phyloP scores from a whole-genome alignment of 1,140 invertebrate species.

The Ceratosolen fusciceps region DNA sequence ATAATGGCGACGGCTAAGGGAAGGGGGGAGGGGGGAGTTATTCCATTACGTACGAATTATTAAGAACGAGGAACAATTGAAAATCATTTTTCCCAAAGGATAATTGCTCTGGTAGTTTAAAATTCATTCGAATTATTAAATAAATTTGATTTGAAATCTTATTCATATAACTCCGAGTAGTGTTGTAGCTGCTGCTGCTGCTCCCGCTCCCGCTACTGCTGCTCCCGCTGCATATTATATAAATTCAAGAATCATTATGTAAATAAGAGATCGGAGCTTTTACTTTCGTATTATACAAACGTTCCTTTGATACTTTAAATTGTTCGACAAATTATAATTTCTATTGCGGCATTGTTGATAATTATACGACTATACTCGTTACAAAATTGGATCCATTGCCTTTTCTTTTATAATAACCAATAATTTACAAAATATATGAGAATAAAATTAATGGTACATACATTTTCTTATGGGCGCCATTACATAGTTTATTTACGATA shows the following conservation, averaged over 20 bases:
- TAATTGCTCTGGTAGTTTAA: too few species aligned
- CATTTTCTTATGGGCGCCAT: not conserved
- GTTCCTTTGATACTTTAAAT: slow-evolving; percentile 2
- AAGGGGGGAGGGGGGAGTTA: too few species aligned
- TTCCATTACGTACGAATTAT: too few species aligned
- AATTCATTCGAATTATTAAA: too few species aligned
- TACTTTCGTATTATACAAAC: not conserved
- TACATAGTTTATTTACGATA: slow-evolving; percentile 24
- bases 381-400: not conserved
- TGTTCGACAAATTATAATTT: slow-evolving; percentile 16
- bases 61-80: too few species aligned
- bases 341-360: slow-evolving; percentile 7
- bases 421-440: slow-evolving; percentile 18
- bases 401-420: slow-evolving; percentile 11
- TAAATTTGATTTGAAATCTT: too few species aligned
- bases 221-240: not conserved
- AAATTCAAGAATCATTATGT: not conserved
- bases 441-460: not conserved
- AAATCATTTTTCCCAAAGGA: too few species aligned
- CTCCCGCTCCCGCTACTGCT: too few species aligned
- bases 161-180: too few species aligned
- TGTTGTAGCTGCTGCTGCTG: too few species aligned
- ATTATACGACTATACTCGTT: slow-evolving; percentile 12
- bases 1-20: too few species aligned
- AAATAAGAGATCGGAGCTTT: slow-evolving; percentile 5